These are phyloP conservation scores for Tolypeutes matacus DNA, from an alignment of 2,797 vertebrate species.

Conservation along the genomic window DNA sequence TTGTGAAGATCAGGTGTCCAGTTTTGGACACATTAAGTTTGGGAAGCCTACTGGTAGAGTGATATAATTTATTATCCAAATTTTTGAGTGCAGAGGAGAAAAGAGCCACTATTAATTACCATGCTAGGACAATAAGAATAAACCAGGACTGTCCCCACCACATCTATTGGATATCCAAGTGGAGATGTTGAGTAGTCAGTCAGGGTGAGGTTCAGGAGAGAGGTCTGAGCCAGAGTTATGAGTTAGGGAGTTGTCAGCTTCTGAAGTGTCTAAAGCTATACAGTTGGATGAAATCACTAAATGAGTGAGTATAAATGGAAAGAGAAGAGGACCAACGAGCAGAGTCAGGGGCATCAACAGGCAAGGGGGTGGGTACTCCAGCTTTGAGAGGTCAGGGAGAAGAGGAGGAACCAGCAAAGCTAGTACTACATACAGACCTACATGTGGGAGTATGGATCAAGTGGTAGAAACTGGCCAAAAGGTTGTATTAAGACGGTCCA, in stretches of 20 bases:
- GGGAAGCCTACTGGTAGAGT: background rate
- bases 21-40: background rate
- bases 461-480: background rate
- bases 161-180: too few relatives aligned
- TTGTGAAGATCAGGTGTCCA: background rate
- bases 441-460: background rate
- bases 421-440: background rate
- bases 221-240: background rate
- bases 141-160: background rate
- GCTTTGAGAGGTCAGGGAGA: background rate
- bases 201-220: background rate
- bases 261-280: background rate
- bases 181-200: background rate
- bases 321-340: background rate
- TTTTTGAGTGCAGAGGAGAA: background rate
- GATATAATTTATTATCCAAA: background rate
- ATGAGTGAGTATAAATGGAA: background rate
- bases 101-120: background rate
- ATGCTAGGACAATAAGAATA: background rate
- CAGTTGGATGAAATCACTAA: background rate
- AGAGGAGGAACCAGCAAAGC: background rate
- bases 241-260: background rate
- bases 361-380: background rate
- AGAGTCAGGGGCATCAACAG: background rate
- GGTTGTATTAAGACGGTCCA: background rate